phyloP scores from a whole-genome alignment of 2,797 vertebrate species.

The Threskiornis aethiopicus region DNA sequence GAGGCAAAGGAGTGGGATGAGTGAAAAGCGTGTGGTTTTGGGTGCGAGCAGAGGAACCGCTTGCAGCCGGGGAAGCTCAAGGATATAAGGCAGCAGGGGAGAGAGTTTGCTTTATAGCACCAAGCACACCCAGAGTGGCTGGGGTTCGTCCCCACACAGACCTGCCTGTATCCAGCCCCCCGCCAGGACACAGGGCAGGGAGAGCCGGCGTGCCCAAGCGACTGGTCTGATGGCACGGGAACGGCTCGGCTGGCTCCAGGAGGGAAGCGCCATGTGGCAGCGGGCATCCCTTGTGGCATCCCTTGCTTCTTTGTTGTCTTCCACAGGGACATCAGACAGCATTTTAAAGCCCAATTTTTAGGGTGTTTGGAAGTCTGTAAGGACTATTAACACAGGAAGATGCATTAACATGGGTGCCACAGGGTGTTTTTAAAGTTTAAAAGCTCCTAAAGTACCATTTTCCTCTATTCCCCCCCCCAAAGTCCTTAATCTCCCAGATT shows the following conservation, averaged over 20 bases:
- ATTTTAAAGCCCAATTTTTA: not conserved
- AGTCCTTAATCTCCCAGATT: not conserved
- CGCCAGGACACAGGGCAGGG: not conserved
- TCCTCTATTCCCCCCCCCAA: not conserved
- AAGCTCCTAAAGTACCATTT: not conserved
- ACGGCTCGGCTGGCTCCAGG: accelerated
- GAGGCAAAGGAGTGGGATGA: slow-evolving; percentile 20
- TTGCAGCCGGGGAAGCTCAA: not conserved
- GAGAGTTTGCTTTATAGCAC: not conserved
- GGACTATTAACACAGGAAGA: not conserved
- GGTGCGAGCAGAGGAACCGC: not conserved
- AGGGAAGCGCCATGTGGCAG: not conserved
- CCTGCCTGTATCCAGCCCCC: not conserved
- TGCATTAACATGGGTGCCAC: not conserved
- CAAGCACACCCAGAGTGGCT: accelerated
- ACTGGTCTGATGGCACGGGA: accelerated
- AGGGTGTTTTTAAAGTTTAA: not conserved
- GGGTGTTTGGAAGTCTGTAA: not conserved
- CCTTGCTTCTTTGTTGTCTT: not conserved
- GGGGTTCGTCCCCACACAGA: not conserved
- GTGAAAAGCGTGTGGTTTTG: not conserved
- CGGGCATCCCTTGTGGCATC: not conserved
- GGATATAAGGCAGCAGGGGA: not conserved
- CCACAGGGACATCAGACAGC: not conserved
- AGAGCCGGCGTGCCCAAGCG: not conserved